Conservation (phyloP, 2,113 vertebrate genomes). For the Suncus etruscus region DNA sequence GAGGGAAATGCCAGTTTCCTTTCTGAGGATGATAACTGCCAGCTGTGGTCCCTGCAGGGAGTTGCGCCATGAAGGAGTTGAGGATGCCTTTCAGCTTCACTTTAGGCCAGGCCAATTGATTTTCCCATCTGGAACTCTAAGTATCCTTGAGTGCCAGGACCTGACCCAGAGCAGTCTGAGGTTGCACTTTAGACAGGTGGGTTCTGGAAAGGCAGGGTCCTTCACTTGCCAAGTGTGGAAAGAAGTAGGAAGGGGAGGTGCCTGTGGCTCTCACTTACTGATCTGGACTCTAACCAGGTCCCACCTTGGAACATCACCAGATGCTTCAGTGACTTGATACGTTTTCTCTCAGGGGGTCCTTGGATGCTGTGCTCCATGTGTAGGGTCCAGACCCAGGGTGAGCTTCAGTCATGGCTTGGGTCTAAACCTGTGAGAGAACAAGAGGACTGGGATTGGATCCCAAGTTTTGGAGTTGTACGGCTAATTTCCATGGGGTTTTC, state of each 20-base stretch:
- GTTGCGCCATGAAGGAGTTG: rapidly evolving
- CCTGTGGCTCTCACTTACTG: neutral
- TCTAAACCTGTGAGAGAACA: neutral
- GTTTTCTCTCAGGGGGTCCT: neutral
- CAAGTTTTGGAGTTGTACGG: neutral
- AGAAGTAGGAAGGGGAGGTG: too few species aligned
- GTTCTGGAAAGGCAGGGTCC: neutral
- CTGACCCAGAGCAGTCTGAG: neutral
- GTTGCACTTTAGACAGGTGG: neutral
- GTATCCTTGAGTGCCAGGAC: neutral
- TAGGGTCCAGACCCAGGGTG: neutral
- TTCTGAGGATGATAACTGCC: neutral
- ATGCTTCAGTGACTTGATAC: neutral
- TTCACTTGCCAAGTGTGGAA: neutral
- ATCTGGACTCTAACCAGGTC: neutral
- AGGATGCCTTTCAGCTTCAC: rapidly evolving
- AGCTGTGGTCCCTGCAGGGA: neutral
- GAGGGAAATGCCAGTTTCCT: neutral
- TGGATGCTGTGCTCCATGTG: neutral
- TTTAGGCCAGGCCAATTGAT: too few species aligned
- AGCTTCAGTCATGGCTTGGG: neutral
- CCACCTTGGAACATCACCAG: neutral
- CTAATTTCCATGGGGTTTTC: neutral
- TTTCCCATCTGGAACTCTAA: neutral
- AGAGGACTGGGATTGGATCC: neutral